These are phyloP conservation scores for Teleopsis dalmanni DNA, from an alignment of 1,140 invertebrate genomes.

Conservation along the genomic window DNA sequence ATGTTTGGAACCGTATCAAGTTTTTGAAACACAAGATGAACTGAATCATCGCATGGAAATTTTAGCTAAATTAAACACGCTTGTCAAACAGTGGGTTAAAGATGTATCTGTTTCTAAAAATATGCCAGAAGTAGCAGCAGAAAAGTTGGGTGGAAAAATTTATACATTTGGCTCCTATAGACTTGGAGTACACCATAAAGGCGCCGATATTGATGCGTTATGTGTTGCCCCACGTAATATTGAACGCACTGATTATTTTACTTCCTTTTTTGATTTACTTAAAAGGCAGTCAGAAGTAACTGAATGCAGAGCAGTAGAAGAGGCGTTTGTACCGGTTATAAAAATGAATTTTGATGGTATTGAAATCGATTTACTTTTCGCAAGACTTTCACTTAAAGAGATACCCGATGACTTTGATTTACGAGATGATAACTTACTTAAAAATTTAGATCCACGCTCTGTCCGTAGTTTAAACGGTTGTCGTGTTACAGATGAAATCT, in stretches of 20 bases:
- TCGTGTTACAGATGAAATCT: conserved; percentile 96
- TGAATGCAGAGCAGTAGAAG: conserved; percentile 70
- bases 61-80: conserved; percentile 73
- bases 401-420: conserved; percentile 82
- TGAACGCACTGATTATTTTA: conserved; percentile 89
- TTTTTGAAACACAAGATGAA: conserved; percentile 87
- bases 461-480: conserved; percentile 96
- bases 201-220: conserved; percentile 98
- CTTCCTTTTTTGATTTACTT: conserved; percentile 86
- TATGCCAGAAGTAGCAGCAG: conserved; percentile 78
- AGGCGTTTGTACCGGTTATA: conserved; percentile 98
- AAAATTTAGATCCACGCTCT: conserved; percentile 94
- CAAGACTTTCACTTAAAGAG: conserved; percentile 84
- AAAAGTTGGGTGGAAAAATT: conserved; percentile 92
- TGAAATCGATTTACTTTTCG: conserved; percentile 97
- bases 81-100: conserved; percentile 89
- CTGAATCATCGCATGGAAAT: conserved; percentile 82
- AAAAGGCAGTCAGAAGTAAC: conserved; percentile 80
- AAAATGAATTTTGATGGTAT: conserved; percentile 99
- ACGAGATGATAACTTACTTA: conserved; percentile 82
- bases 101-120: conserved; percentile 81
- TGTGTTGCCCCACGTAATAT: conserved; percentile 97
- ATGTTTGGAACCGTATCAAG: conserved; percentile 75
- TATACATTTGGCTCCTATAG: conserved; percentile 98
- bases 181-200: conserved; percentile 87